These are phyloP conservation scores for Zosterops hypoxanthus DNA, from an alignment of 2,113 vertebrate species.

Conservation along the genomic window DNA sequence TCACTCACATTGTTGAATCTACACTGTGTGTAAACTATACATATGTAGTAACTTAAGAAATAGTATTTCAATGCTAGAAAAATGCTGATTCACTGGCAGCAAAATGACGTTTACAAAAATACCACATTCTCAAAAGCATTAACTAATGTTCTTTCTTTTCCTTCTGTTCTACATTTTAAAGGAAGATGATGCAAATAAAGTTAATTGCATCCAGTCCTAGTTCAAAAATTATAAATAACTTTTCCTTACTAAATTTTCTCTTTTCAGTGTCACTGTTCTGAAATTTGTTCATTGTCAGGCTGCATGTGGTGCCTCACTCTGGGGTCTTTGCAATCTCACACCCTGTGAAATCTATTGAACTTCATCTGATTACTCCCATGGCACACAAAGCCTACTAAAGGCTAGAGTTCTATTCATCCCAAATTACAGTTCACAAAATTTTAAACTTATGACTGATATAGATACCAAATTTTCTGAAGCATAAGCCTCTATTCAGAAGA, in stretches of 20 bases:
- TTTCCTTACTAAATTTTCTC: background rate
- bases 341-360: background rate
- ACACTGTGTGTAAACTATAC: background rate
- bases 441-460: background rate
- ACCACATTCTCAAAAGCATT: background rate
- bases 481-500: background rate
- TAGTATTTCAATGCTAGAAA: background rate
- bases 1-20: background rate
- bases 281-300: background rate
- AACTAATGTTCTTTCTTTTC: background rate
- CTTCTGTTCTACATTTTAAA: background rate
- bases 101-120: background rate
- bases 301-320: background rate
- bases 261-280: background rate
- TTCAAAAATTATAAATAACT: background rate
- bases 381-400: background rate
- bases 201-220: background rate
- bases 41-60: background rate
- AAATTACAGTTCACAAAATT: background rate
- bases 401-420: rapidly evolving
- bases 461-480: background rate
- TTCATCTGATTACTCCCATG: background rate
- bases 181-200: background rate
- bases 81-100: background rate
- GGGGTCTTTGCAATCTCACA: background rate